These are phyloP conservation scores for Corythornis madagascariensis DNA, from an alignment of 2,113 vertebrate genomes.

Conservation along the genomic window DNA sequence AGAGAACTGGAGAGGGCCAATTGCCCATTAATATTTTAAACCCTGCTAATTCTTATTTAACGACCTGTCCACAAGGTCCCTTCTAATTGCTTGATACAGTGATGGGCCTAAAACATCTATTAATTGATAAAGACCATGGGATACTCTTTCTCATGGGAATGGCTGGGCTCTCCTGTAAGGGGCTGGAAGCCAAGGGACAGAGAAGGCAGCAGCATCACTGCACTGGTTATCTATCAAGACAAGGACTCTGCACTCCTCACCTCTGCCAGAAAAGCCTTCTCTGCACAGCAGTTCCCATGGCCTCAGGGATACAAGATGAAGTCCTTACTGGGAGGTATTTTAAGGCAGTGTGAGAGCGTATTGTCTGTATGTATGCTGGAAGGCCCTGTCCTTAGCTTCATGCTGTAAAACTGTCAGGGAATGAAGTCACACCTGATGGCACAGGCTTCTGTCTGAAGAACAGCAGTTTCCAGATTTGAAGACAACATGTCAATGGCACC, in stretches of 20 bases:
- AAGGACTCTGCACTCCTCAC: not conserved
- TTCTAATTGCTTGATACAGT: not conserved
- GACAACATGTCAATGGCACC: fast-evolving
- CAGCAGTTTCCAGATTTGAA: not conserved
- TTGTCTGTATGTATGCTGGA: fast-evolving
- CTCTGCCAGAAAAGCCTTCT: not conserved
- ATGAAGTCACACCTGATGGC: not conserved
- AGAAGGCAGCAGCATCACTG: not conserved
- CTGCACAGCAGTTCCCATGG: not conserved
- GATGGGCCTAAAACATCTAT: not conserved
- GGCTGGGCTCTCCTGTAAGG: fast-evolving
- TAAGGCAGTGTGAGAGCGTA: not conserved
- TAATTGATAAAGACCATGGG: not conserved
- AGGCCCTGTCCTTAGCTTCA: not conserved
- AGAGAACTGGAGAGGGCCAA: not conserved
- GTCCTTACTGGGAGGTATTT: not conserved
- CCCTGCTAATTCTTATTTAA: conserved; percentile 27
- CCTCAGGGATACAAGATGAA: not conserved
- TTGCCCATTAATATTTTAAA: conserved; percentile 21
- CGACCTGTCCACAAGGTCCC: not conserved
- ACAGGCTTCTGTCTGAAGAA: not conserved
- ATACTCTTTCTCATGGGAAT: not conserved
- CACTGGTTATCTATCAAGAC: fast-evolving
- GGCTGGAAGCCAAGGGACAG: not conserved
- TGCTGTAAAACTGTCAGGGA: not conserved